Conservation (phyloP, 2,113 vertebrate genomes). For the Gallinago paraguaiae region DNA sequence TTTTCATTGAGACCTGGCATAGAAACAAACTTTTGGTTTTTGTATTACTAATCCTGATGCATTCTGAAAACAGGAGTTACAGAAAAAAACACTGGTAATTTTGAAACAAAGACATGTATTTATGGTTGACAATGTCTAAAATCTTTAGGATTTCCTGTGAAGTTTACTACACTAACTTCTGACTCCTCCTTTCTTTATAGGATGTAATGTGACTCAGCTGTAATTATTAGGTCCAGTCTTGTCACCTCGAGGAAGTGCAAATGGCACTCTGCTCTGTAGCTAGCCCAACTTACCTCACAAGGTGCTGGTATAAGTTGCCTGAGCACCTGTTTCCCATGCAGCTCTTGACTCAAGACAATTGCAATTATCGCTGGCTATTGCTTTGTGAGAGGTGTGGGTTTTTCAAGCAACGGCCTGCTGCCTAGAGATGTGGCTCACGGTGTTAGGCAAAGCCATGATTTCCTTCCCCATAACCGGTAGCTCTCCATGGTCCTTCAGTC, state of each 20-base stretch:
- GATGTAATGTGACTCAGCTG: neutral
- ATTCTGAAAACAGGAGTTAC: neutral
- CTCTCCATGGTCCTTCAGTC: constrained; percentile 58
- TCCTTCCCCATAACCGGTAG: neutral
- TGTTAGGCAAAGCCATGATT: neutral
- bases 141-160: neutral
- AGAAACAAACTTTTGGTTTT: neutral
- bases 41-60: neutral
- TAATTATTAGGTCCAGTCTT: neutral
- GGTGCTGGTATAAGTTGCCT: neutral
- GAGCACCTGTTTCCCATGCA: neutral
- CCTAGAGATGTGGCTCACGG: neutral
- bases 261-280: neutral
- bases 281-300: neutral
- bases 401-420: neutral
- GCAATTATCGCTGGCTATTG: neutral
- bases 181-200: neutral
- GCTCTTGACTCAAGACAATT: neutral
- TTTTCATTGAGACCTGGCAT: neutral
- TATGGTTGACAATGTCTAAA: neutral
- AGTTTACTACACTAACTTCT: neutral
- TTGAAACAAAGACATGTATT: neutral
- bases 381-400: neutral
- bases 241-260: neutral
- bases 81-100: neutral